phyloP scores from a whole-genome alignment of 2,797 vertebrate genomes.

The Valencia hispanica region DNA sequence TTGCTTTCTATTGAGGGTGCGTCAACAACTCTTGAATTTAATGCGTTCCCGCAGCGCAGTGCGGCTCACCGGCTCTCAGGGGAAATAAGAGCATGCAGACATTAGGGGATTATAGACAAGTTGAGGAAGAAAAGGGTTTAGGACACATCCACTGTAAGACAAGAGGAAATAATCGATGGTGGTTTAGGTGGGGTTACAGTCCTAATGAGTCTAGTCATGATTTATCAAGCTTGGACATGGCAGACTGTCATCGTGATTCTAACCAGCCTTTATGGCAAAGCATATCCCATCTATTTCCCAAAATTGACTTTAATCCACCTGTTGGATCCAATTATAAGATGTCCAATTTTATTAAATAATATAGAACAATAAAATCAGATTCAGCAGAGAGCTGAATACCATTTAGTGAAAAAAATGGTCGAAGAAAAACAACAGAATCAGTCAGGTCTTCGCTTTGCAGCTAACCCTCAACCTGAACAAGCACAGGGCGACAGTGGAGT shows the following conservation, averaged over 20 bases:
- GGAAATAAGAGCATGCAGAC: conserved; percentile 81
- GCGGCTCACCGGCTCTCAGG: conserved; percentile 66
- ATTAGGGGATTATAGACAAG: conserved; percentile 75
- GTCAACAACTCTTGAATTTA: conserved; percentile 80
- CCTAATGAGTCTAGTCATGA: conserved; percentile 31
- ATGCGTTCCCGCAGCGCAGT: conserved; percentile 69
- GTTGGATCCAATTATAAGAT: not conserved
- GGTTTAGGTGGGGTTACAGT: conserved; percentile 14
- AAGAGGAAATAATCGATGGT: conserved; percentile 16
- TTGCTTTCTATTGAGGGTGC: conserved; percentile 80
- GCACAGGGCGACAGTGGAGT: too few species aligned
- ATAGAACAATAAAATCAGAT: not conserved
- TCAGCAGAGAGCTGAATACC: not conserved
- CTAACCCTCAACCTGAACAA: too few species aligned
- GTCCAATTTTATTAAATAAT: not conserved
- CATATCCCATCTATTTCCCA: not conserved
- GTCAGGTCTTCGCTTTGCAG: too few species aligned
- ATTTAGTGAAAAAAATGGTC: too few species aligned
- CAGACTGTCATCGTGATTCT: not conserved
- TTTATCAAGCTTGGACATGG: conserved; percentile 48
- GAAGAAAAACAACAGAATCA: too few species aligned
- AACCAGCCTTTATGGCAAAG: not conserved
- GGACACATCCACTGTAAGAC: conserved; percentile 53
- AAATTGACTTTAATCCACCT: not conserved
- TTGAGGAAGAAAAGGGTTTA: conserved; percentile 62